A percentile compares a stretch with the other conserved stretches of the same genome.
Conservation (phyloP, 2,797 vertebrate genomes). For the Liasis olivaceus region DNA sequence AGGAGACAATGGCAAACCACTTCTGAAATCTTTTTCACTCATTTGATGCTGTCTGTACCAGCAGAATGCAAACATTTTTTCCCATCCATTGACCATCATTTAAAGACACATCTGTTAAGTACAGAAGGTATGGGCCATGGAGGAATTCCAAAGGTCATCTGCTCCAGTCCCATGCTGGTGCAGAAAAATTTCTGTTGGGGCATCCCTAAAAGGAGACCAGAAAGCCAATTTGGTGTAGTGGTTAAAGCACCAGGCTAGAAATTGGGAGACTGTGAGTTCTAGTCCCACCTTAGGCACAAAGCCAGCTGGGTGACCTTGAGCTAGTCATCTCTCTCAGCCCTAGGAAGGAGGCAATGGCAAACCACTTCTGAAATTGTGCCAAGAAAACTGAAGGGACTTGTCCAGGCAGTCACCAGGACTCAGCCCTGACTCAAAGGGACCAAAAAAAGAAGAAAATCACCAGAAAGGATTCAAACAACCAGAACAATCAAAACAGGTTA, state of each 20-base stretch:
- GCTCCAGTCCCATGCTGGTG: too few relatives aligned
- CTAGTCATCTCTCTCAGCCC: background rate
- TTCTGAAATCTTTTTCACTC: too few relatives aligned
- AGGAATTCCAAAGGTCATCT: too few relatives aligned
- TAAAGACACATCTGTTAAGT: too few relatives aligned
- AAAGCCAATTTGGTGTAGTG: background rate
- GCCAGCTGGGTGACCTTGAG: background rate
- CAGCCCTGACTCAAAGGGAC: background rate
- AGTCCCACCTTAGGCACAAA: background rate
- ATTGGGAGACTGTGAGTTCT: background rate
- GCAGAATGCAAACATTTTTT: too few relatives aligned
- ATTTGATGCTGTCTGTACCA: too few relatives aligned
- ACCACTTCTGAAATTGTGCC: background rate
- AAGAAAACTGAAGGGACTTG: background rate
- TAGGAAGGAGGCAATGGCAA: background rate
- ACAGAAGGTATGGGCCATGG: too few relatives aligned
- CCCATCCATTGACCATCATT: too few relatives aligned
- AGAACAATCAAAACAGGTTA: background rate
- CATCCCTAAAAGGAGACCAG: background rate
- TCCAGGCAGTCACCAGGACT: background rate
- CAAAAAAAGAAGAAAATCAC: background rate
- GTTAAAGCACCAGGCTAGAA: background rate
- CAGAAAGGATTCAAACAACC: background rate
- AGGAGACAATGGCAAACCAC: too few relatives aligned
- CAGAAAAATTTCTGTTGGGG: too few relatives aligned